These are phyloP conservation scores for Tribolium madens DNA, from an alignment of 1,140 invertebrate genomes.

Conservation along the genomic window DNA sequence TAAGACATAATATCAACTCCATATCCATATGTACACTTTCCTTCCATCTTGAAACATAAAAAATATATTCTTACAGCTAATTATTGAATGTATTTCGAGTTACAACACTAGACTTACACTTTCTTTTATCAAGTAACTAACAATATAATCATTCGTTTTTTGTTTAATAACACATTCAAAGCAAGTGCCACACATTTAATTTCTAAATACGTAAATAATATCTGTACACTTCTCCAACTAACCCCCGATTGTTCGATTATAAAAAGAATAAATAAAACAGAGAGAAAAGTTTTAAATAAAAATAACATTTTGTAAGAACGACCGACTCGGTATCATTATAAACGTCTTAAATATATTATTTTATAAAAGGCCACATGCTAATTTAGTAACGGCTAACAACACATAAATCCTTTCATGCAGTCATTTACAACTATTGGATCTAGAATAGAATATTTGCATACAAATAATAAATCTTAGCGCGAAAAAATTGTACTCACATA, in stretches of 20 bases:
- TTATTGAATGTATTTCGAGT: constrained; percentile 61
- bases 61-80: constrained; percentile 56
- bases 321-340: background rate
- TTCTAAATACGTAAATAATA: constrained; percentile 43
- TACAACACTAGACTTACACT: constrained; percentile 49
- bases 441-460: constrained; percentile 27
- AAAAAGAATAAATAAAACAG: constrained; percentile 25
- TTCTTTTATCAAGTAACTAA: constrained; percentile 35
- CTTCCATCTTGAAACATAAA: constrained; percentile 50
- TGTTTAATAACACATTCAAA: constrained; percentile 54
- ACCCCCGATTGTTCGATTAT: constrained; percentile 10
- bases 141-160: constrained; percentile 45
- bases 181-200: constrained; percentile 47
- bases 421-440: constrained; percentile 24
- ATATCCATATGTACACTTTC: constrained; percentile 60
- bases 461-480: constrained; percentile 23
- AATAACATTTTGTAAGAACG: background rate
- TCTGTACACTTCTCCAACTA: constrained; percentile 37
- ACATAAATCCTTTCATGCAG: constrained; percentile 46
- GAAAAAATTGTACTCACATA: constrained; percentile 24
- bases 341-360: constrained; percentile 42
- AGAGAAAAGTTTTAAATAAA: constrained; percentile 23
- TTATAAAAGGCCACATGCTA: constrained; percentile 50
- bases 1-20: constrained; percentile 60
- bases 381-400: constrained; percentile 48